These are phyloP conservation scores for Metallyticus violacea DNA, from an alignment of 2,888 invertebrate genomes.

Conservation along the genomic window DNA sequence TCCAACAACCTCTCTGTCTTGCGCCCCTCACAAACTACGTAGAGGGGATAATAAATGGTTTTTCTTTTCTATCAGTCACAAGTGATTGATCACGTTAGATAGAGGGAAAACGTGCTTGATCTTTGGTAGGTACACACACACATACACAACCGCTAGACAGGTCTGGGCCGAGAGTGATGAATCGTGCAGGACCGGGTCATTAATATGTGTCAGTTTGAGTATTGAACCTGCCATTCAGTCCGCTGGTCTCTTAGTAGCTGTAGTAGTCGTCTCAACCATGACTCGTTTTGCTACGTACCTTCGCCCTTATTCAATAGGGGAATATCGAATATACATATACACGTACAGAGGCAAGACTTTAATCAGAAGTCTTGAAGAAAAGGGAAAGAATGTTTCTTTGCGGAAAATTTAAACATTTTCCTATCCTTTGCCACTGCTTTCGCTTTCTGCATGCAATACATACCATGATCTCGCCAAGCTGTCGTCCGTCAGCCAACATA, in stretches of 20 bases:
- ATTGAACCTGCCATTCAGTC: conserved; percentile 46
- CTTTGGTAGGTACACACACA: conserved; percentile 40
- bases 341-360: not conserved
- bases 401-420: not conserved
- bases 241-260: not conserved
- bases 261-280: no score
- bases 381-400: not conserved
- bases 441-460: not conserved
- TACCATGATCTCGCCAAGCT: not conserved
- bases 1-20: not conserved
- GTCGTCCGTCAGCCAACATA: not conserved
- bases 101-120: conserved; percentile 45
- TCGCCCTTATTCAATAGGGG: not conserved
- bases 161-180: conserved; percentile 47
- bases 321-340: not conserved
- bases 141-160: conserved; percentile 6
- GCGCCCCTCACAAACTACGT: not conserved
- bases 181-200: conserved; percentile 48
- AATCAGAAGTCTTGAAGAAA: not conserved
- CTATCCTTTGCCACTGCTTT: not conserved
- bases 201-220: conserved; percentile 50
- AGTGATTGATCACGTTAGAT: conserved; percentile 44
- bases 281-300: no score
- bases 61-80: conserved; percentile 49
- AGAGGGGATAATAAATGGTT: conserved; percentile 47